A percentile compares a stretch with the other conserved stretches of the same genome.
Conservation (phyloP, 2,113 vertebrate species). For the Paraplagusia blochii region DNA sequence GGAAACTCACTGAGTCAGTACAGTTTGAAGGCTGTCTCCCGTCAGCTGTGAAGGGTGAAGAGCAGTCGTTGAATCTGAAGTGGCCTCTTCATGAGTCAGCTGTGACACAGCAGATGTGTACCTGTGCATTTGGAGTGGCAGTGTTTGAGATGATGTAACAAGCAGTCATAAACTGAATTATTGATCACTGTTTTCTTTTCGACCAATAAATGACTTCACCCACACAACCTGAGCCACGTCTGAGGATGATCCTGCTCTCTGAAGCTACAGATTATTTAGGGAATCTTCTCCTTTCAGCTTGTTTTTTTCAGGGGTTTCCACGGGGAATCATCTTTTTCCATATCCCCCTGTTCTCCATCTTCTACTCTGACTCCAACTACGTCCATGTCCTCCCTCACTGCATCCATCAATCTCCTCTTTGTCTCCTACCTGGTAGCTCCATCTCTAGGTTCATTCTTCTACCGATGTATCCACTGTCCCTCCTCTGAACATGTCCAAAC, state of each 20-base stretch:
- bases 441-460: too few species aligned
- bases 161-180: conserved; percentile 50
- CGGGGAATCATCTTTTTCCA: too few species aligned
- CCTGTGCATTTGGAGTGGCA: conserved; percentile 20
- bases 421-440: too few species aligned
- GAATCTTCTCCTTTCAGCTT: too few species aligned
- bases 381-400: too few species aligned
- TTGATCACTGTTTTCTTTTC: conserved; percentile 49
- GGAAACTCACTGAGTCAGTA: conserved; percentile 7
- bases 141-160: conserved; percentile 46
- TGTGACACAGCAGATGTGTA: conserved; percentile 20
- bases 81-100: not conserved
- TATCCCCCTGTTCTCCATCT: too few species aligned
- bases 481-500: too few species aligned
- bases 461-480: too few species aligned
- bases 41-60: conserved; percentile 37
- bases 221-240: conserved; percentile 26
- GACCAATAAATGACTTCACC: conserved; percentile 59
- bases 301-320: too few species aligned
- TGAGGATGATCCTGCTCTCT: conserved; percentile 10
- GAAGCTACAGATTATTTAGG: too few species aligned
- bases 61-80: conserved; percentile 8
- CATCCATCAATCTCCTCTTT: too few species aligned
- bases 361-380: too few species aligned
- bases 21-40: not conserved